Percentiles rank a stretch among this genome's conserved stretches.
Conservation (phyloP, 2,888 invertebrate genomes). For the Druceiella hillmani region DNA sequence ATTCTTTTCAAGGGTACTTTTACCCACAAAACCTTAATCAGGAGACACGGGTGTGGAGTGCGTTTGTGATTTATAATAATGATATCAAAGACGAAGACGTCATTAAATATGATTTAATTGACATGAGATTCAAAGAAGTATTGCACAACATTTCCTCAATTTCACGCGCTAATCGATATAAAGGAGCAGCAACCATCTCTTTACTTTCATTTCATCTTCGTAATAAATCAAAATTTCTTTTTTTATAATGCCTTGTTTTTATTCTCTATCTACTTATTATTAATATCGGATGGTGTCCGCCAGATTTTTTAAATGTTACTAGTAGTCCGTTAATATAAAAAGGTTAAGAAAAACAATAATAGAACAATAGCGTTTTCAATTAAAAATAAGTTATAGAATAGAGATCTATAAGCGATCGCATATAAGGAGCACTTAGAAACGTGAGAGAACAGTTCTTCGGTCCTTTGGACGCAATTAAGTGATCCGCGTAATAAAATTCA, state of each 20-base stretch:
- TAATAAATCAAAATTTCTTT: background rate
- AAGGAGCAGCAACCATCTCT: background rate
- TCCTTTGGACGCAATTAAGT: no score
- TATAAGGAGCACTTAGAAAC: no score
- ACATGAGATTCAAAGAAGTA: background rate
- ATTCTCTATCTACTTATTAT: background rate
- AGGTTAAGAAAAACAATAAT: background rate
- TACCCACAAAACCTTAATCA: background rate
- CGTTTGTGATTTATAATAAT: background rate
- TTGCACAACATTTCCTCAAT: no score
- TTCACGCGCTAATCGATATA: background rate
- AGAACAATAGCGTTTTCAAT: no score
- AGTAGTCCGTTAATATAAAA: background rate
- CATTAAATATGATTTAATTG: background rate
- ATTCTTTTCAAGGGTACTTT: background rate
- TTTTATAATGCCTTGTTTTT: background rate
- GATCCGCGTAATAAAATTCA: no score
- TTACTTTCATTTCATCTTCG: background rate
- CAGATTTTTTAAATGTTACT: background rate
- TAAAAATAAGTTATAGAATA: no score
- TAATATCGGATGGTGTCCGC: background rate
- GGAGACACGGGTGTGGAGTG: slow-evolving; percentile 1
- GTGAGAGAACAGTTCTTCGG: no score
- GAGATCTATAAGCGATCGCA: no score
- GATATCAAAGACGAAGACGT: background rate